A percentile compares a stretch with the other conserved stretches of the same genome.
These are phyloP conservation scores for Pygoscelis adeliae DNA, from an alignment of 2,113 vertebrate genomes.

Conservation along the genomic window DNA sequence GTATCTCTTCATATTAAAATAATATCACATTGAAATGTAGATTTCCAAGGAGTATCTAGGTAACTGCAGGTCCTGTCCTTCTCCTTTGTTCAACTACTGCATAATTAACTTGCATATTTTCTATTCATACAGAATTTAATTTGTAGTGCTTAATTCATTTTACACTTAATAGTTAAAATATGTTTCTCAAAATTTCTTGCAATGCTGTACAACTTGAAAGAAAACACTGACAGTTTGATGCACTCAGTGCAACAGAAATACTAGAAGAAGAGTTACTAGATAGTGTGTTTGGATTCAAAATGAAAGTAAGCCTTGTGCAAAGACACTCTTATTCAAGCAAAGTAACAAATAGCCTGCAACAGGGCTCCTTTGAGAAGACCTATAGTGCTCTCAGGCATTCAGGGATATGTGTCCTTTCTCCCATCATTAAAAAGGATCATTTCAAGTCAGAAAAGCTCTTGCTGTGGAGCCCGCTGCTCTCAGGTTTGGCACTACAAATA, in stretches of 20 bases:
- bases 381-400: not conserved
- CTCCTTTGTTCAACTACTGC: not conserved
- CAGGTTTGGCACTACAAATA: not conserved
- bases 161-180: not conserved
- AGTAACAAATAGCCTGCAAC: not conserved
- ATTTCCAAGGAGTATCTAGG: not conserved
- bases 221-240: not conserved
- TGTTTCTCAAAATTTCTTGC: not conserved
- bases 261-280: not conserved
- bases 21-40: not conserved
- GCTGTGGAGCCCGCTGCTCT: not conserved
- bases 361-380: not conserved
- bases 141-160: not conserved
- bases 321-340: not conserved
- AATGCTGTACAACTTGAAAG: not conserved
- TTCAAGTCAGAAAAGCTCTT: not conserved
- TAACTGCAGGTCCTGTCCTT: not conserved
- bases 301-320: not conserved
- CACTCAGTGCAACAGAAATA: not conserved
- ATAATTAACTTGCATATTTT: not conserved
- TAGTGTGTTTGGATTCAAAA: not conserved
- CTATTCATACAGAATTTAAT: not conserved
- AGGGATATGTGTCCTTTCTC: rapidly evolving
- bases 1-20: not conserved
- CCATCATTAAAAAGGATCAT: not conserved